A percentile compares a stretch with the other conserved stretches of the same genome.
These are phyloP conservation scores for Taphrorychus bicolor DNA, from an alignment of 2,888 invertebrate species.

Conservation along the genomic window DNA sequence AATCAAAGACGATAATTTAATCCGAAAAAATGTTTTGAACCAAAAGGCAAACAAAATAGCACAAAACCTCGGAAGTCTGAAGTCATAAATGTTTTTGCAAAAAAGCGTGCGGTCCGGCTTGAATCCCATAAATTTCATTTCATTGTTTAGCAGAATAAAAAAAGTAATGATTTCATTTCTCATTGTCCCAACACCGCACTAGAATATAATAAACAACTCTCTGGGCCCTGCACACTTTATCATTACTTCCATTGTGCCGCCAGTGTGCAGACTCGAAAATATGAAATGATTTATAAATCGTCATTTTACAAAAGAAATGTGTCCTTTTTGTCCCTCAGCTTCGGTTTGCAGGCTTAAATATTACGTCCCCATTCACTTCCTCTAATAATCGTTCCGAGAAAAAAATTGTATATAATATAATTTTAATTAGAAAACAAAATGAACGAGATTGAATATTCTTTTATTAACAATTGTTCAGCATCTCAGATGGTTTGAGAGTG, in stretches of 20 bases:
- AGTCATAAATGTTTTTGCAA: conserved; percentile 36
- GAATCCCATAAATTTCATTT: conserved; percentile 39
- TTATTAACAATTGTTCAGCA: no score
- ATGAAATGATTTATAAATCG: conserved; percentile 55
- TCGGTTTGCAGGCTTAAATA: conserved; percentile 23
- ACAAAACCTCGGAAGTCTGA: conserved; percentile 31
- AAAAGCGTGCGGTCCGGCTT: conserved; percentile 35
- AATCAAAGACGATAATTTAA: no score
- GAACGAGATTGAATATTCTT: no score
- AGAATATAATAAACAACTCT: conserved; percentile 51
- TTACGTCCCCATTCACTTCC: conserved; percentile 1
- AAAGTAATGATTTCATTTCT: conserved; percentile 51
- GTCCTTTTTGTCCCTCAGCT: conserved; percentile 32
- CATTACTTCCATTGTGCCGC: conserved; percentile 52
- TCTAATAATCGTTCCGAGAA: background rate
- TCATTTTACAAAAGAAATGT: conserved; percentile 46
- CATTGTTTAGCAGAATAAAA: conserved; percentile 42
- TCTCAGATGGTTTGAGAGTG: no score
- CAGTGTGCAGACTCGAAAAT: conserved; percentile 51
- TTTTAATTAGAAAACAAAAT: conserved; percentile 5
- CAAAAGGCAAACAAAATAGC: conserved; percentile 17
- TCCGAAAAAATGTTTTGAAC: background rate
- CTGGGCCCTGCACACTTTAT: conserved; percentile 50
- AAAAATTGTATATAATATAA: background rate
- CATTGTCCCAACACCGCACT: conserved; percentile 50